Conservation (phyloP, 1,140 invertebrate genomes). For the Drosophila pruinosa region DNA sequence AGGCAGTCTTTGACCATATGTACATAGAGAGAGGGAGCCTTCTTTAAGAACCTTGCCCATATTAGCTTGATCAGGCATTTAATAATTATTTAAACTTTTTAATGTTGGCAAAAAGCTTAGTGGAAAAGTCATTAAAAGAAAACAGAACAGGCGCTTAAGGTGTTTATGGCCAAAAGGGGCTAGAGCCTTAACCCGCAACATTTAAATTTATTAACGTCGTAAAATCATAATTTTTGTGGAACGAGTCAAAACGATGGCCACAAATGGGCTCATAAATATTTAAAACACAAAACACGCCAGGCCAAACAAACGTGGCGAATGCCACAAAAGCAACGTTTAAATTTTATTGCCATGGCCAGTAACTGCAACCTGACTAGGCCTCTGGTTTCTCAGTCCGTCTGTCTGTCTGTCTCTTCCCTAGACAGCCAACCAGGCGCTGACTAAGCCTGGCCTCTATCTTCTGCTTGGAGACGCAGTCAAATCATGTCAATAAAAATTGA, state of each 20-base stretch:
- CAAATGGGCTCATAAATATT: conserved; percentile 79
- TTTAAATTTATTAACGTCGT: conserved; percentile 75
- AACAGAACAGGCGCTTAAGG: neutral
- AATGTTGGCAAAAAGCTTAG: neutral
- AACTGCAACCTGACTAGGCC: conserved; percentile 6
- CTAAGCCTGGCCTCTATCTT: neutral
- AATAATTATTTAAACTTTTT: neutral
- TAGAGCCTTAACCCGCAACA: conserved; percentile 39
- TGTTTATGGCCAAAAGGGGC: conserved; percentile 9
- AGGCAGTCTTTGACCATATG: conserved; percentile 44
- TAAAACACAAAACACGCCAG: conserved; percentile 63
- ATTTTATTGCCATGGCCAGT: conserved; percentile 58
- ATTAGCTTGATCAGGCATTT: neutral
- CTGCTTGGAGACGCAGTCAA: conserved; percentile 23
- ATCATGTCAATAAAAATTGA: conserved; percentile 65
- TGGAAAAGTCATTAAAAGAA: neutral
- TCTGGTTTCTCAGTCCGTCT: neutral
- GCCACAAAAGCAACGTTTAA: conserved; percentile 65
- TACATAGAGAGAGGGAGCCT: neutral
- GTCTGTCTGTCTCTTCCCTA: neutral
- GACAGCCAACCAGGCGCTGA: neutral
- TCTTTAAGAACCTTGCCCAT: neutral
- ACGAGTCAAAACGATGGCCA: conserved; percentile 22
- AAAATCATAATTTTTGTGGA: conserved; percentile 68
- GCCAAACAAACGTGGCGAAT: conserved; percentile 26